These are phyloP conservation scores for Sphinx pinastri DNA, from an alignment of 2,888 invertebrate genomes.

Conservation along the genomic window DNA sequence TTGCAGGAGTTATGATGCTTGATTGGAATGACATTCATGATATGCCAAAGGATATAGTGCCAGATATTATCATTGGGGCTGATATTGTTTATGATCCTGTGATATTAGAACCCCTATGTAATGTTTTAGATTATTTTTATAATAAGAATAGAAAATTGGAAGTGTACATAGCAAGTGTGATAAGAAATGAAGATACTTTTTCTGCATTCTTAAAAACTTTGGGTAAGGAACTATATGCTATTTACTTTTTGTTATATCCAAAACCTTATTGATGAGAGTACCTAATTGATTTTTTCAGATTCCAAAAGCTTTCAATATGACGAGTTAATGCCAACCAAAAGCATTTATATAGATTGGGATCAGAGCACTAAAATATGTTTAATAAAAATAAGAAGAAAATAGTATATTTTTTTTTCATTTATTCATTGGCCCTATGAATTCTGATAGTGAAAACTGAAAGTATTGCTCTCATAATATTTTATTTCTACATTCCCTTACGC, in stretches of 20 bases:
- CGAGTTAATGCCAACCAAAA: constrained; percentile 43
- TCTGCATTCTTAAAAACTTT: constrained; percentile 80
- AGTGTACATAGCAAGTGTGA: constrained; percentile 67
- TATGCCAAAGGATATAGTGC: constrained; percentile 47
- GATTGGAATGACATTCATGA: constrained; percentile 66
- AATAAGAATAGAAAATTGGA: constrained; percentile 56
- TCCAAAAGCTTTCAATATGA: constrained; percentile 44
- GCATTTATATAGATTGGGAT: constrained; percentile 61
- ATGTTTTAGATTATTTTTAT: constrained; percentile 57
- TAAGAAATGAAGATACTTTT: constrained; percentile 87
- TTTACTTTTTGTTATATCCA: constrained; percentile 11
- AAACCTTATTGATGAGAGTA: background rate
- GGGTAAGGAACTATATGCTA: constrained; percentile 60
- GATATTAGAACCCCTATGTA: constrained; percentile 62
- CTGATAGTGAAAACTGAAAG: too few relatives aligned
- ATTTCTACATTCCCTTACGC: too few relatives aligned
- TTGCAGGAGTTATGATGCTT: constrained; percentile 61
- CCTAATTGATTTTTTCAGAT: constrained; percentile 52
- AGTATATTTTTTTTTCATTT: background rate
- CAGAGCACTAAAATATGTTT: constrained; percentile 52
- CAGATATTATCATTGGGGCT: constrained; percentile 72
- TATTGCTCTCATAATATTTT: too few relatives aligned
- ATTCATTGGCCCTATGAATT: too few relatives aligned
- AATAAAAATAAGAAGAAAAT: constrained; percentile 53
- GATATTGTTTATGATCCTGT: constrained; percentile 77